These are phyloP conservation scores for Cnemophilus loriae DNA, from an alignment of 2,113 vertebrate species.

Conservation along the genomic window DNA sequence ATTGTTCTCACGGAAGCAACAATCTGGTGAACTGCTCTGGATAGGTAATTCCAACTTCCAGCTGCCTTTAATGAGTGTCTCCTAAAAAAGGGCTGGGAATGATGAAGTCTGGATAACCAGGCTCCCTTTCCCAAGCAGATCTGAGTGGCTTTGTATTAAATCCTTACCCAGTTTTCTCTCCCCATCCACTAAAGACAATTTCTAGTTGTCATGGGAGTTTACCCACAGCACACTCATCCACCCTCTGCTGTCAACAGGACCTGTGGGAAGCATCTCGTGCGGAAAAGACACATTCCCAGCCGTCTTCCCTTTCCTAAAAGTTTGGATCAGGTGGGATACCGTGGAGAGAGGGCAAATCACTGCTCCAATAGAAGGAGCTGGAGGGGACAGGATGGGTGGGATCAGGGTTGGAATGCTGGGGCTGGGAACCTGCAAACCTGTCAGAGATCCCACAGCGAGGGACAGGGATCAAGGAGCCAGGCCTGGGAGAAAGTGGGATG, in stretches of 20 bases:
- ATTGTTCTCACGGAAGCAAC: conserved; percentile 34
- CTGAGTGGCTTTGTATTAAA: background rate
- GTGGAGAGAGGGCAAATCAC: background rate
- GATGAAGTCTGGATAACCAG: background rate
- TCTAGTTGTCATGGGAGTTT: background rate
- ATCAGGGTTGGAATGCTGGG: background rate
- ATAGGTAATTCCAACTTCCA: conserved; percentile 37
- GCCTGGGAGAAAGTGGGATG: background rate
- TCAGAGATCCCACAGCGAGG: background rate
- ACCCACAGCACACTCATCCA: background rate
- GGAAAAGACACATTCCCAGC: background rate
- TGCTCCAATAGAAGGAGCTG: background rate
- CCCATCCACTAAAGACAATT: background rate
- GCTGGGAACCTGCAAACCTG: background rate
- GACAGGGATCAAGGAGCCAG: background rate
- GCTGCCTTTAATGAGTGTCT: background rate
- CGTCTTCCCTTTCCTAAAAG: background rate
- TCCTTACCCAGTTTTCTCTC: background rate
- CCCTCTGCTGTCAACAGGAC: background rate
- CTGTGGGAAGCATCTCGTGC: background rate
- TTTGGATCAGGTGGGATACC: background rate
- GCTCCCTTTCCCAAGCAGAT: background rate
- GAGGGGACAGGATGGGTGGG: background rate
- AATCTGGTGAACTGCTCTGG: conserved; percentile 22
- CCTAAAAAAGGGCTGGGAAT: background rate